Evolutionary conservation across 2,888 invertebrate species (phyloP).

Genomic region (Notodonta ziczac): DNA sequence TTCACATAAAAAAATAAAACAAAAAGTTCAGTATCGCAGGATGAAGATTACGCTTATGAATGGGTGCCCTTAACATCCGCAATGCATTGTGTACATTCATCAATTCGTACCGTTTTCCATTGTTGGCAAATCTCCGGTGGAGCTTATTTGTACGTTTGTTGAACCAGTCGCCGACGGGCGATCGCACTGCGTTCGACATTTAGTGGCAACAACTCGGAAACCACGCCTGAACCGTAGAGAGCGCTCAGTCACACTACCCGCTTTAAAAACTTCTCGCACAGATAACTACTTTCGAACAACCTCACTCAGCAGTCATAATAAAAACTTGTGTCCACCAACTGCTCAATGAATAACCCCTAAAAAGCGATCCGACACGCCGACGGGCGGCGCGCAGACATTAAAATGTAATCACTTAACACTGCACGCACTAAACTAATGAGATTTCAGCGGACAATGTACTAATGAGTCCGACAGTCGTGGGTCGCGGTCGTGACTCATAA

Average conservation of each 20-base stretch:
- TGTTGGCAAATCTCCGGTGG: conserved; percentile 68
- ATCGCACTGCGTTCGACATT: conserved; percentile 72
- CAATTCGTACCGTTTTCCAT: conserved; percentile 76
- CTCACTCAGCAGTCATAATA: conserved; percentile 50
- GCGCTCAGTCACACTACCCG: conserved; percentile 55
- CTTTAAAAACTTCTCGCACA: conserved; percentile 45
- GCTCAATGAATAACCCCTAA: conserved; percentile 55
- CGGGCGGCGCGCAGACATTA: conserved; percentile 62
- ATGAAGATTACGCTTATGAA: conserved; percentile 22
- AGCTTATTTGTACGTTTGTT: conserved; percentile 70
- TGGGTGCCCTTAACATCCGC: conserved; percentile 38
- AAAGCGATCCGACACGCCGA: conserved; percentile 62
- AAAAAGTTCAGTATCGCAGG: neutral
- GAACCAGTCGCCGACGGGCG: conserved; percentile 74
- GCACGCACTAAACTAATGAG: conserved; percentile 81
- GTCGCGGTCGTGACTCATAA: conserved; percentile 73
- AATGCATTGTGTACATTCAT: conserved; percentile 41
- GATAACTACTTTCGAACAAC: conserved; percentile 64
- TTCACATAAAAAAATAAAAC: no score
- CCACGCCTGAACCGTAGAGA: conserved; percentile 50
- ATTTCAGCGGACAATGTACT: conserved; percentile 77
- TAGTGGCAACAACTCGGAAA: conserved; percentile 49
- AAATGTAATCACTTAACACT: conserved; percentile 80
- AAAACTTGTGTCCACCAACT: conserved; percentile 54
- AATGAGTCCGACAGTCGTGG: conserved; percentile 72